Evolutionary conservation across 2,113 vertebrate genomes (phyloP).

Genomic region (Tragelaphus buxtoni): DNA sequence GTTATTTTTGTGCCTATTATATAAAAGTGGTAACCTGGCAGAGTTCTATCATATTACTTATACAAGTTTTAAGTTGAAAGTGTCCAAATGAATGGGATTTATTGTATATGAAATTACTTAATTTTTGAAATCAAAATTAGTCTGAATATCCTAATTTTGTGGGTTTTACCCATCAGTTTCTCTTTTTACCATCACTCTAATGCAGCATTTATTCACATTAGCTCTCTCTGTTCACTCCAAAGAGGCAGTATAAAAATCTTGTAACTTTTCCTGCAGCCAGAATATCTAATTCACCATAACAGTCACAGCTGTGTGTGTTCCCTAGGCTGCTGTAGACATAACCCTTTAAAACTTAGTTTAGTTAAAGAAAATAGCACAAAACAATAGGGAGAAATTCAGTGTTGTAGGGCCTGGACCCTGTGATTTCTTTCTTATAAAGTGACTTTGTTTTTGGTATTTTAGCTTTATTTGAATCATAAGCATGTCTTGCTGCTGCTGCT

Average conservation of each 20-base stretch:
- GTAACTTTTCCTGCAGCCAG: slow-evolving; percentile 17
- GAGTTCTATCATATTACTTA: neutral
- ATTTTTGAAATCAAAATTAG: neutral
- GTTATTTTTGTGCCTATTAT: neutral
- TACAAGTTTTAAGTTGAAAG: slow-evolving; percentile 1
- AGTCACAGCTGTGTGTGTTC: slow-evolving; percentile 22
- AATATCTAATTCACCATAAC: slow-evolving; percentile 40
- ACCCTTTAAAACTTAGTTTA: slow-evolving; percentile 46
- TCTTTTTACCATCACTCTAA: neutral
- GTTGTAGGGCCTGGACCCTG: neutral
- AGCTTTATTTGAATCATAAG: neutral
- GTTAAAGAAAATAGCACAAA: slow-evolving; percentile 42
- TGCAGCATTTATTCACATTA: neutral
- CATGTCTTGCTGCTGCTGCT: neutral
- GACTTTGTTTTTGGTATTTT: slow-evolving; percentile 18
- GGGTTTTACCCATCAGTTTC: neutral
- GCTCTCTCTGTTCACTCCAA: neutral
- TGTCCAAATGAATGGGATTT: neutral
- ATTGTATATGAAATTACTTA: neutral
- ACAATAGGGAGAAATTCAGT: neutral
- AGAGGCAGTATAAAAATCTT: slow-evolving; percentile 14
- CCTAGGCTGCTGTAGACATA: slow-evolving; percentile 35
- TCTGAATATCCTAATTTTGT: neutral
- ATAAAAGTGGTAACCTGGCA: neutral
- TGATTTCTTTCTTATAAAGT: slow-evolving; percentile 13